A percentile compares a stretch with the other conserved stretches of the same genome.
Conservation (phyloP, 2,888 invertebrate genomes). For the Dugesia japonica region DNA sequence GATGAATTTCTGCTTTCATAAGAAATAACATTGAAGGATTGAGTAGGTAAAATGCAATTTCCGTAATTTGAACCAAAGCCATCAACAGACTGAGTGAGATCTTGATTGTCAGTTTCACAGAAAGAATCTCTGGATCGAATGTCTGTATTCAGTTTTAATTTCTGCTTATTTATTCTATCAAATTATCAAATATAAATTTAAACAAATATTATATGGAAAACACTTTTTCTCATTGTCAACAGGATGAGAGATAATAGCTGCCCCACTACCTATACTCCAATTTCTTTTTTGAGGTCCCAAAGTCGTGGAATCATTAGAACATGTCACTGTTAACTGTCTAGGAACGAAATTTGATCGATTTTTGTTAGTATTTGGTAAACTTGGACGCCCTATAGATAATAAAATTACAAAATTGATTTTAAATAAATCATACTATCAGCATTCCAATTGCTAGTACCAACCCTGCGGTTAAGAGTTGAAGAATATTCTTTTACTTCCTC, state of each 20-base stretch:
- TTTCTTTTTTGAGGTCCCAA: conserved; percentile 15
- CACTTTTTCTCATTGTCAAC: background rate
- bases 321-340: background rate
- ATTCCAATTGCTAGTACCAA: background rate
- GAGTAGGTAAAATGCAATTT: background rate
- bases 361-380: background rate
- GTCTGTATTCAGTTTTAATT: background rate
- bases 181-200: background rate
- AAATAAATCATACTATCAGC: background rate
- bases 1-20: background rate
- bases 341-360: background rate
- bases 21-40: background rate
- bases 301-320: background rate
- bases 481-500: background rate
- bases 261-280: background rate
- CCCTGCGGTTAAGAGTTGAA: background rate
- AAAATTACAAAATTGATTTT: no score
- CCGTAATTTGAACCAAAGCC: background rate
- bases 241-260: background rate
- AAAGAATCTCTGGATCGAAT: background rate
- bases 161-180: background rate
- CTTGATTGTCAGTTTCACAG: background rate
- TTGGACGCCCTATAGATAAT: background rate
- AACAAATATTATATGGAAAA: background rate
- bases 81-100: background rate